Evolutionary conservation across 2,797 vertebrate species (phyloP), one percentile per base, ranked within the genome.

Genomic region (Karalla daura): DNA sequence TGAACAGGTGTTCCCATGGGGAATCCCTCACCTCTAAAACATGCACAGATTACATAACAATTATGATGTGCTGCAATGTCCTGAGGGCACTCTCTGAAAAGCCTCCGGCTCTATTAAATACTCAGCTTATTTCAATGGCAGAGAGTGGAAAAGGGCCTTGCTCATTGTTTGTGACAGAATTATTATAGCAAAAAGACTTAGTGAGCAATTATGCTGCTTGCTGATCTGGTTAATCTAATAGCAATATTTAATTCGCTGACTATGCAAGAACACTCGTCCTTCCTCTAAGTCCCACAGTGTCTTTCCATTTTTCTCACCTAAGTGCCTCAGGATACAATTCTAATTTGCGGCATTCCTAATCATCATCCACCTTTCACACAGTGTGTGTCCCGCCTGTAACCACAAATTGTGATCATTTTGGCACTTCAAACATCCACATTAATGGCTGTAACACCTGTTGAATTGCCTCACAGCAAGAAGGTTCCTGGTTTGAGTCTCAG

Each of bases 11-110:
- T 68, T 43, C 50, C 45, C 30, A 21, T 15, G 33, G 54, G 56
- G 13, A 24, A 27, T 58, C 32, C 11, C 17, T 60, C 28, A 50
- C 49, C 30, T 30, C 23, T n/a, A 20, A 28, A 46, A 24, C 8
- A 50, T 56, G 39, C 70, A 51, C 15, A 53, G 35, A 60, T 86
- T 72, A 70, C 20, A 7, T n/a, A 76, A 74, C 71, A 75, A 40
- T 72, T 41, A 40, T 5, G 66, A 47, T 65, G 30, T 79, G 63
- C 58, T 70, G 63, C 7, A 54, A 54, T 51, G 46, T 56, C 77
- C 66, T 21, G 5, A 24, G 62, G 71, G 66, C 2, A 2, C 13
- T 25, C 20, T 62, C 32, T 56, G 37, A 59, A 68, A 51, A 25
- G 68, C 74, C 56, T 61, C 25, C 49, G 70, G 77, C 50, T 70